These are phyloP conservation scores for Melanostigma gelatinosum DNA, from an alignment of 2,113 vertebrate species.

Conservation along the genomic window DNA sequence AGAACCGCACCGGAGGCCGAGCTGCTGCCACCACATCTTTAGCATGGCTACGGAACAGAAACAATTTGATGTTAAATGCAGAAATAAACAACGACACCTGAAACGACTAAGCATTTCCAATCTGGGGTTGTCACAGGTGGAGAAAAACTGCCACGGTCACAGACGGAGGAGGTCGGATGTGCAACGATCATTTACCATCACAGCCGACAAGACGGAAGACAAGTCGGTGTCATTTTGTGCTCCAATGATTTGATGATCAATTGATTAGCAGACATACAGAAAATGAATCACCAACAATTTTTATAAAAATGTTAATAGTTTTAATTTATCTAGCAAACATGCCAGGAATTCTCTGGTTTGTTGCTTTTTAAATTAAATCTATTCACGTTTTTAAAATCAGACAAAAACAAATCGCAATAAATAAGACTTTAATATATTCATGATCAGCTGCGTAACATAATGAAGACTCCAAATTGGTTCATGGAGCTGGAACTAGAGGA, in stretches of 20 bases:
- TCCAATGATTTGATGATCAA: not conserved
- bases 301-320: not conserved
- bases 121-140: not conserved
- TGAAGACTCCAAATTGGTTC: not conserved
- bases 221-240: not conserved
- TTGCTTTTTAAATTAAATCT: not conserved
- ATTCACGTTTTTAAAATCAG: not conserved
- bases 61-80: not conserved
- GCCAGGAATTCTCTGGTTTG: not conserved
- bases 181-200: not conserved
- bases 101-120: no score
- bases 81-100: not conserved
- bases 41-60: constrained; percentile 83
- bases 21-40: constrained; percentile 92
- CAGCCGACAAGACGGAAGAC: not conserved
- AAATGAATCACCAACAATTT: not conserved
- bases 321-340: not conserved
- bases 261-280: not conserved
- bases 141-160: not conserved
- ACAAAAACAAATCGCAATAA: not conserved
- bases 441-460: not conserved
- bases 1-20: constrained; percentile 90
- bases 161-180: not conserved
- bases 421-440: not conserved
- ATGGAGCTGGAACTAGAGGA: not conserved